These are phyloP conservation scores for Microplitis demolitor DNA, from an alignment of 1,140 invertebrate genomes.

Conservation along the genomic window DNA sequence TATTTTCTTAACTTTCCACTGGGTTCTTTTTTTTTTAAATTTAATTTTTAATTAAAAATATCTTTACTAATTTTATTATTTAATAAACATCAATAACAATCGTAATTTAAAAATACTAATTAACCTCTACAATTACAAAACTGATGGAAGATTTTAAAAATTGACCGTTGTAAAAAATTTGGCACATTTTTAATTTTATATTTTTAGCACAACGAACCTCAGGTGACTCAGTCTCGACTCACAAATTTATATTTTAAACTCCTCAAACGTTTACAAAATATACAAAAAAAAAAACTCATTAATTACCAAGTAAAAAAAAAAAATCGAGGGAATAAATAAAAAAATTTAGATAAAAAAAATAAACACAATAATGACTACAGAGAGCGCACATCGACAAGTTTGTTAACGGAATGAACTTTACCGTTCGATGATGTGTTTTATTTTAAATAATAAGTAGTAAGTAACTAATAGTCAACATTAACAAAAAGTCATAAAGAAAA, in stretches of 20 bases:
- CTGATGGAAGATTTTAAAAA: constrained; percentile 13
- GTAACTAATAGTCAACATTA: not conserved
- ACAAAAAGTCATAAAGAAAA: not conserved
- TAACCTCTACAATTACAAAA: too few relatives aligned
- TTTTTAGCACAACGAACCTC: not conserved
- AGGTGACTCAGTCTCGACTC: too few relatives aligned
- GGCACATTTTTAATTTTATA: constrained; percentile 26
- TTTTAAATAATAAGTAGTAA: not conserved
- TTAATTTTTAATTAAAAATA: too few relatives aligned
- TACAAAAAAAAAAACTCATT: constrained; percentile 8
- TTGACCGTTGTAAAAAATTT: constrained; percentile 33
- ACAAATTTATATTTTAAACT: not conserved
- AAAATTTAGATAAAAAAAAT: not conserved
- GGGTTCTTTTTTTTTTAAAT: too few relatives aligned
- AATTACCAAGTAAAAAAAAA: not conserved
- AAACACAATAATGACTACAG: not conserved
- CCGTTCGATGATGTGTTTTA: not conserved
- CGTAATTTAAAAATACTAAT: too few relatives aligned
- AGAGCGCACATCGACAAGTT: not conserved
- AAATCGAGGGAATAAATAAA: not conserved
- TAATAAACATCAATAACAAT: too few relatives aligned
- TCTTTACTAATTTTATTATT: too few relatives aligned
- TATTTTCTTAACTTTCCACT: not conserved
- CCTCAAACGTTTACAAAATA: not conserved
- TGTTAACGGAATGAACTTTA: not conserved